Evolutionary conservation across 2,888 invertebrate species (phyloP).

Genomic region (Capitulum mitella): DNA sequence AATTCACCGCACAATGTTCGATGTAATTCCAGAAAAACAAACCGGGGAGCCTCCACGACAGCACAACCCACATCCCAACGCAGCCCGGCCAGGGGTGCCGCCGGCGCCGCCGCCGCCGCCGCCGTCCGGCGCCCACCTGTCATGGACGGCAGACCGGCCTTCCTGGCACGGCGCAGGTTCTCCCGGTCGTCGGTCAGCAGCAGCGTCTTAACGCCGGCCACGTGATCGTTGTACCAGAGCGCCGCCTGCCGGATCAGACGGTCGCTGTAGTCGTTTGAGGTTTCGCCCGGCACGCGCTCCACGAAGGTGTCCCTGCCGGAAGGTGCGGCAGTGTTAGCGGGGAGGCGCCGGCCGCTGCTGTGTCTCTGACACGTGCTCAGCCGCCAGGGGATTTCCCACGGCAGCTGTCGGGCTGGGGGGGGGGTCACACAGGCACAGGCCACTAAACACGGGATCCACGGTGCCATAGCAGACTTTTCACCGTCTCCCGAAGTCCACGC

Average conservation of each 20-base stretch:
- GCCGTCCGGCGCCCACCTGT: constrained; percentile 52
- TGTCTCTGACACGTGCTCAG: too few relatives aligned
- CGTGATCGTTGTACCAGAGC: constrained; percentile 74
- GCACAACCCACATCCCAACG: background rate
- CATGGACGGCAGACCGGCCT: constrained; percentile 61
- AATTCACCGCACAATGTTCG: too few relatives aligned
- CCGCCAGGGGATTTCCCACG: too few relatives aligned
- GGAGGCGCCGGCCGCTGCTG: too few relatives aligned
- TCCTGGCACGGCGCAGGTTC: constrained; percentile 63
- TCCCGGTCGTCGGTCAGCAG: constrained; percentile 76
- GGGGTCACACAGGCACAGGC: too few relatives aligned
- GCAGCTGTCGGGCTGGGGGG: too few relatives aligned
- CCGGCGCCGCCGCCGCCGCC: background rate
- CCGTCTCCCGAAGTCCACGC: too few relatives aligned
- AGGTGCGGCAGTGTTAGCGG: too few relatives aligned
- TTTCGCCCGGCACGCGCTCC: constrained; percentile 70
- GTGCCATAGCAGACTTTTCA: too few relatives aligned
- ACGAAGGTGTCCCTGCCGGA: constrained; percentile 69
- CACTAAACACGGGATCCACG: too few relatives aligned
- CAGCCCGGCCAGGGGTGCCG: background rate
- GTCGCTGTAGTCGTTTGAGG: constrained; percentile 78
- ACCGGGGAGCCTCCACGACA: too few relatives aligned
- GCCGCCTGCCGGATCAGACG: constrained; percentile 74
- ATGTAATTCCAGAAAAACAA: too few relatives aligned
- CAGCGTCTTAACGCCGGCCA: constrained; percentile 56